Conservation (phyloP, 2,888 invertebrate genomes). For the Sesia apiformis region DNA sequence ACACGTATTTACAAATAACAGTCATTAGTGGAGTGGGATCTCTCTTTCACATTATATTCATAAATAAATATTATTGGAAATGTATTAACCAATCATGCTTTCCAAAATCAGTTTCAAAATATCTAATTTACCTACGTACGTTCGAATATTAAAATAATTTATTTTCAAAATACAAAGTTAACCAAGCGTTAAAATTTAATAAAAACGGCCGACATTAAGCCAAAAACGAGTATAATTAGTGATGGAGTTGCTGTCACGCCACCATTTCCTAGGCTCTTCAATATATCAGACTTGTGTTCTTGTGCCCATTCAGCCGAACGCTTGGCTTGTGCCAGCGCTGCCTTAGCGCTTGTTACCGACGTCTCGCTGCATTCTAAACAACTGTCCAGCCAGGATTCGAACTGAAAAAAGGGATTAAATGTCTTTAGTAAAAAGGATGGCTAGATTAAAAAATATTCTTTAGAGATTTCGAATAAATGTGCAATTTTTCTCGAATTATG, state of each 20-base stretch:
- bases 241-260: conserved; percentile 24
- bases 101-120: too few relatives aligned
- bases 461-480: too few relatives aligned
- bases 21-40: too few relatives aligned
- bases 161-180: neutral
- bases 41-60: too few relatives aligned
- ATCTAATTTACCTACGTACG: too few relatives aligned
- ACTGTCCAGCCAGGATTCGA: conserved; percentile 36
- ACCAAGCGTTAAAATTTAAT: neutral
- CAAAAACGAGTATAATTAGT: conserved; percentile 12
- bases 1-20: too few relatives aligned
- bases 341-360: conserved; percentile 21
- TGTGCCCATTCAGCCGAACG: conserved; percentile 35
- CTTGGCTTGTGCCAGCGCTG: conserved; percentile 21
- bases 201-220: neutral
- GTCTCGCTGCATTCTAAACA: conserved; percentile 35
- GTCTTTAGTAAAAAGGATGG: too few relatives aligned
- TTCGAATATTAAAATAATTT: too few relatives aligned
- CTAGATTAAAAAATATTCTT: too few relatives aligned
- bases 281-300: conserved; percentile 33
- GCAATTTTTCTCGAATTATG: too few relatives aligned
- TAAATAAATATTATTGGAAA: too few relatives aligned
- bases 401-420: conserved; percentile 25
- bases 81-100: too few relatives aligned
- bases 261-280: conserved; percentile 25